Conservation (phyloP, 2,888 invertebrate genomes). For the Lucinisca nassula region DNA sequence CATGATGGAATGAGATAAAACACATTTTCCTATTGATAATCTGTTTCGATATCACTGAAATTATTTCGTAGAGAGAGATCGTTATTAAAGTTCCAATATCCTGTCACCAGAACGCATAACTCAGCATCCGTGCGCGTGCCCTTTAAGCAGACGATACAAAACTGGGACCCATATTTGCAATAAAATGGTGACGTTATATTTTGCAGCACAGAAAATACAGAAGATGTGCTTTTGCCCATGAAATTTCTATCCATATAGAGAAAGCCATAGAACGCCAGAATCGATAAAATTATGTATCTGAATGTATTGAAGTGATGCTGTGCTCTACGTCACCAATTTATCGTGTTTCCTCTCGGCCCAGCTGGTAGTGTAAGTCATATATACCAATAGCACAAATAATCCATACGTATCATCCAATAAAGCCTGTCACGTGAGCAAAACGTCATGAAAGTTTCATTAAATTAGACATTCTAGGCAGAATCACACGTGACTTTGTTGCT, state of each 20-base stretch:
- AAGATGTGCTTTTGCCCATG: not conserved
- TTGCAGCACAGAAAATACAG: not conserved
- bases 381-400: conserved; percentile 54
- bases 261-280: conserved; percentile 12
- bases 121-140: not conserved
- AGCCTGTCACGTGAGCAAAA: conserved; percentile 61
- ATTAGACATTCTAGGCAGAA: conserved; percentile 69
- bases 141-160: not conserved
- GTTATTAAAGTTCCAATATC: not conserved
- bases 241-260: not conserved
- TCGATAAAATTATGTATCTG: conserved; percentile 69
- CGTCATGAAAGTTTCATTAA: conserved; percentile 73
- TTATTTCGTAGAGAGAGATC: not conserved
- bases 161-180: not conserved
- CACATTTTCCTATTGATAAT: conserved; percentile 11
- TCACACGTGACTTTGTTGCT: conserved; percentile 65
- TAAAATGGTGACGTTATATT: not conserved
- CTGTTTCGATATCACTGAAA: not conserved
- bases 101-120: not conserved
- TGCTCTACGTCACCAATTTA: conserved; percentile 56
- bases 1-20: not conserved
- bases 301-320: conserved; percentile 55
- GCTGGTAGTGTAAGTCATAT: conserved; percentile 11
- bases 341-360: conserved; percentile 29
- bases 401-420: conserved; percentile 65